Evolutionary conservation across 53 echinoderm and acorn worm species (phyloP), one percentile per base, ranked within the genome.

Genomic region (Astropecten irregularis): DNA sequence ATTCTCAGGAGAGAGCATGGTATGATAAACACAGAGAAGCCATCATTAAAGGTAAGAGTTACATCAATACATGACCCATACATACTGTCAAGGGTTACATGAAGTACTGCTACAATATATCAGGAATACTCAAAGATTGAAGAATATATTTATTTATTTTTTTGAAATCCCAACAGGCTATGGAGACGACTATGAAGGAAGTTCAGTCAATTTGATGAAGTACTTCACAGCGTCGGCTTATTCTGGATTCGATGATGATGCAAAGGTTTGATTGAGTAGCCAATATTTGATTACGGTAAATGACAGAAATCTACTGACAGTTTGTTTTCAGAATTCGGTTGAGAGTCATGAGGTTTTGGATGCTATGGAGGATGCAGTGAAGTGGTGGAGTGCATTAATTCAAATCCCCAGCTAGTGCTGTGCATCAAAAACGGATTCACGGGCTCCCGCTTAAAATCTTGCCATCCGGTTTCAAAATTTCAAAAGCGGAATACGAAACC

Each of bases 11-110:
- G 68, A 73, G 97, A 16, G 97, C 97, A 3, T 96, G 97, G 97
- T 96, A 96, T 76, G 97, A 96, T 64, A 94, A 96, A 53, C 97
- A 96, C 72, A 84, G 93, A 37, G 97, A 96, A 54, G 97, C 91
- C 28, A 93, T 96, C 37, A 66, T 93, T 4, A 84, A 66, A 68
- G 96, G 96, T 79, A 52, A 68, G 26, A 10, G 23, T 18, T n/a
- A n/a, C n/a, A n/a, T n/a, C n/a, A n/a, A n/a, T n/a, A n/a, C n/a
- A n/a, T n/a, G n/a, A 19, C 8, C 8, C 6, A 58, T 6, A 58
- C n/a, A 6, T 7, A 18, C 6, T 7, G 27, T 30, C 33, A 65
- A 65, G 13, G n/a, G n/a, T n/a, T n/a, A n/a, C n/a, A n/a, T n/a
- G n/a, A n/a, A n/a, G n/a, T n/a, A n/a, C n/a, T n/a, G n/a, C n/a